Conservation (phyloP, 2,113 vertebrate genomes). For the Tetrao urogallus region DNA sequence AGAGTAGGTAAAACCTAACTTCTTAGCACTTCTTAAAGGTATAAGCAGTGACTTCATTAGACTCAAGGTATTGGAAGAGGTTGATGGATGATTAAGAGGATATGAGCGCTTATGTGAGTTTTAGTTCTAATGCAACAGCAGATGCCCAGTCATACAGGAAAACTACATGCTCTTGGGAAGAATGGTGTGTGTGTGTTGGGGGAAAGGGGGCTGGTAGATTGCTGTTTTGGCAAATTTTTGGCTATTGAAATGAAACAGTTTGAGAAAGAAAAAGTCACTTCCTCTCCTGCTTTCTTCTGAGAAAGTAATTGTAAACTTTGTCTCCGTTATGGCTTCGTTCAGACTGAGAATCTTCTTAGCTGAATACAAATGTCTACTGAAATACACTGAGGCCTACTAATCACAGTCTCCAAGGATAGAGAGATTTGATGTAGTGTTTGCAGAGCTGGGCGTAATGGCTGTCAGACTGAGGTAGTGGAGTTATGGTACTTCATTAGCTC, state of each 20-base stretch:
- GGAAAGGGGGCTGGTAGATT: not conserved
- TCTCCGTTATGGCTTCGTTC: constrained; percentile 8
- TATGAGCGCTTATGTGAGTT: not conserved
- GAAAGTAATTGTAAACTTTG: constrained; percentile 22
- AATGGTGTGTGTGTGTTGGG: not conserved
- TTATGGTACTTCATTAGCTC: constrained; percentile 47
- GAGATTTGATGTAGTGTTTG: constrained; percentile 60
- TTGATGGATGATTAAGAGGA: not conserved
- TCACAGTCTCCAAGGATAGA: constrained; percentile 68
- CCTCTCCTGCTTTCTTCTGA: not conserved
- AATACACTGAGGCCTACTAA: constrained; percentile 47
- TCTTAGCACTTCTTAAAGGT: not conserved
- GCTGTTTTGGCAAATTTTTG: not conserved
- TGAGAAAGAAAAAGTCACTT: not conserved
- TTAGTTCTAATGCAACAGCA: not conserved
- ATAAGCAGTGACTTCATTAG: not conserved
- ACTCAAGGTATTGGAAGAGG: not conserved
- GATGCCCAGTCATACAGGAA: not conserved
- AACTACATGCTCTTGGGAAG: not conserved
- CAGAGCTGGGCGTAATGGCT: constrained; percentile 48
- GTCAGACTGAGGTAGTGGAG: constrained; percentile 33
- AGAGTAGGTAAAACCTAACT: not conserved
- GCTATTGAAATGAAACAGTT: constrained; percentile 25
- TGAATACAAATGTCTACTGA: constrained; percentile 57
- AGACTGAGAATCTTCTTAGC: constrained; percentile 43